phyloP scores from a whole-genome alignment of 2,888 invertebrate species.

The Pyrochroa serraticornis region DNA sequence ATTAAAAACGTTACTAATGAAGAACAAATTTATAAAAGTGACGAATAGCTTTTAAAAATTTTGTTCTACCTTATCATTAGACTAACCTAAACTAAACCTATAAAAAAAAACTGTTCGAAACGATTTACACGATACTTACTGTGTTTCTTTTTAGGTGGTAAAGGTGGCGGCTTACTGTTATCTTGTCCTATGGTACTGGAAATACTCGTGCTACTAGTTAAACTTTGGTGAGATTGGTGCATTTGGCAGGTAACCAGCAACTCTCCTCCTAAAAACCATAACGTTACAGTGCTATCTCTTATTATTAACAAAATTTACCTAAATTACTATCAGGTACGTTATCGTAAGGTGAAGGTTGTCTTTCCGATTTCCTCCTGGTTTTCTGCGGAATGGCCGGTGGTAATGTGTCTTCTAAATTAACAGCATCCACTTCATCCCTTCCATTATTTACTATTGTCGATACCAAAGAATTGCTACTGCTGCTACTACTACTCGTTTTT shows the following conservation, averaged over 20 bases:
- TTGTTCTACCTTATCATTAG: constrained; percentile 18
- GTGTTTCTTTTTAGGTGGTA: constrained; percentile 92
- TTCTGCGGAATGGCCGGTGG: constrained; percentile 72
- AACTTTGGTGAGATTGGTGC: constrained; percentile 55
- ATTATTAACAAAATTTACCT: constrained; percentile 33
- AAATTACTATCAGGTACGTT: constrained; percentile 62
- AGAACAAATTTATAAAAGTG: constrained; percentile 32
- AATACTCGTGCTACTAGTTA: constrained; percentile 33
- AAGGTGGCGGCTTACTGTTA: constrained; percentile 82
- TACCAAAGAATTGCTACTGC: constrained; percentile 41
- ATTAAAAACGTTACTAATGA: constrained; percentile 54
- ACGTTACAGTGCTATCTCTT: not conserved
- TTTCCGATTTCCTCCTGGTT: constrained; percentile 62
- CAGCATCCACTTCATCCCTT: constrained; percentile 3
- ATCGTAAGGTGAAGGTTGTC: constrained; percentile 73
- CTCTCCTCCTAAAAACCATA: constrained; percentile 45
- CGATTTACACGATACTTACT: constrained; percentile 71
- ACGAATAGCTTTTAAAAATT: constrained; percentile 11
- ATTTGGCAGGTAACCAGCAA: constrained; percentile 55
- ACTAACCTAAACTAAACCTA: constrained; percentile 4
- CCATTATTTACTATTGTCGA: constrained; percentile 24
- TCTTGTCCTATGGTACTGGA: constrained; percentile 53
- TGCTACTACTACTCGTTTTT: constrained; percentile 39
- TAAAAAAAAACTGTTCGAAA: not conserved
- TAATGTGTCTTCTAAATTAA: constrained; percentile 35